Base-by-base conservation (phyloP, 2,797 vertebrate species). In the Enteromius anoplus region DNA sequence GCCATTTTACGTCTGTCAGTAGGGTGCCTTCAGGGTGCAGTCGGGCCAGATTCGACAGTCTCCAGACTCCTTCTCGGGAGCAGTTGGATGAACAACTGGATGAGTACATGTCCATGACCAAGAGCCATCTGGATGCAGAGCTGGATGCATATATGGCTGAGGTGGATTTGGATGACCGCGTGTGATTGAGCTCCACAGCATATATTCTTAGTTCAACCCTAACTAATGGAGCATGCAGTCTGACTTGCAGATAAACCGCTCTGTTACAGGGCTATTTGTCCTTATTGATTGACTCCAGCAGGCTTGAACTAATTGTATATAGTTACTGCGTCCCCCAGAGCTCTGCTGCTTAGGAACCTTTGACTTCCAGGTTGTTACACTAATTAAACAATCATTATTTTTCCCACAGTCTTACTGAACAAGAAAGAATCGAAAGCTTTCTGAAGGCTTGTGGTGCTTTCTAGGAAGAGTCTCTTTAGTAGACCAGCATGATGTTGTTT, bases 141-240 rank as follows among this genome's bases (percentile, higher is more conserved):
- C 92, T 98, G 88, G 97, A 98, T 32, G 94, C 94, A 0, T 97
- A 98, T 91, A 97, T 97, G 97, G 95, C 96, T 1, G 92, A 94
- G 88, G 89, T 93, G 72, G 95, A 96, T 78, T 93, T 96, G 0
- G 94, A 95, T 71, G 88, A 92, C 10, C 86, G 93, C 7, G 93
- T 95, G 69, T 96, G 93, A 95, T 77, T 23, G 4, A 23, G 62
- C 37, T 34, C 26, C 76, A 51, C 15, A 1, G 17, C 17, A 42
- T 70, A 45, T 40, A 37, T 58, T 10, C 42, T 69, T 45, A 60
- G 17, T 60, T 71, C 53, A 69, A 55, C 8, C n/a, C 51, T 58
- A 19, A 70, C 26, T 47, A 45, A 45, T 47, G 68, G 26, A 71
- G 53, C 23, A 47, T 80, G 19, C 32, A 71, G 7, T 80, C 37